Conservation (phyloP, 2,888 invertebrate genomes). For the Heliconius charithonia region DNA sequence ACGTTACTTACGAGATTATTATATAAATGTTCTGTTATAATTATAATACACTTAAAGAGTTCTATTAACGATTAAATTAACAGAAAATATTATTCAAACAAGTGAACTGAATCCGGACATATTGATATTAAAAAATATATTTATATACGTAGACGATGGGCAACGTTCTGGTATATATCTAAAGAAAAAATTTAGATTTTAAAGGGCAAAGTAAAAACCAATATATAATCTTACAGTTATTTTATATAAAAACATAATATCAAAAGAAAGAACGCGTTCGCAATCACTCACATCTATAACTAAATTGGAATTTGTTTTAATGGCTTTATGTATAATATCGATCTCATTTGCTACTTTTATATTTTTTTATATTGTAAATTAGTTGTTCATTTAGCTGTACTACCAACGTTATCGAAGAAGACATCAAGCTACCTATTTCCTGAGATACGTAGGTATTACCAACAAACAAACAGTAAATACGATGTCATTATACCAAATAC, state of each 20-base stretch:
- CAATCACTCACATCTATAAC: constrained; percentile 26
- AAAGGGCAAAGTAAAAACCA: no score
- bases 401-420: not conserved
- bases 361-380: not conserved
- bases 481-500: constrained; percentile 18
- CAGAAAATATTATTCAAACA: not conserved
- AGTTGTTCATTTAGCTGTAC: not conserved
- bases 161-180: not conserved
- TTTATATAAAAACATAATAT: not conserved
- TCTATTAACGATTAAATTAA: not conserved
- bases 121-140: not conserved
- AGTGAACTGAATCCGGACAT: no score
- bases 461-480: not conserved
- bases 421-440: not conserved
- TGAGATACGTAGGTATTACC: not conserved
- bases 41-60: not conserved
- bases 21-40: not conserved
- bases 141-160: not conserved
- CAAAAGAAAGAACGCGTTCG: constrained; percentile 30
- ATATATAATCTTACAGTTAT: not conserved
- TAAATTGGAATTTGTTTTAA: constrained; percentile 30
- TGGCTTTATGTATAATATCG: constrained; percentile 32
- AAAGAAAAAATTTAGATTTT: no score
- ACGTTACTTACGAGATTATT: constrained; percentile 13
- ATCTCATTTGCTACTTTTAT: constrained; percentile 25